A percentile compares a stretch with the other conserved stretches of the same genome.
These are phyloP conservation scores for Atherix ibis DNA, from an alignment of 2,888 invertebrate species.

Conservation along the genomic window DNA sequence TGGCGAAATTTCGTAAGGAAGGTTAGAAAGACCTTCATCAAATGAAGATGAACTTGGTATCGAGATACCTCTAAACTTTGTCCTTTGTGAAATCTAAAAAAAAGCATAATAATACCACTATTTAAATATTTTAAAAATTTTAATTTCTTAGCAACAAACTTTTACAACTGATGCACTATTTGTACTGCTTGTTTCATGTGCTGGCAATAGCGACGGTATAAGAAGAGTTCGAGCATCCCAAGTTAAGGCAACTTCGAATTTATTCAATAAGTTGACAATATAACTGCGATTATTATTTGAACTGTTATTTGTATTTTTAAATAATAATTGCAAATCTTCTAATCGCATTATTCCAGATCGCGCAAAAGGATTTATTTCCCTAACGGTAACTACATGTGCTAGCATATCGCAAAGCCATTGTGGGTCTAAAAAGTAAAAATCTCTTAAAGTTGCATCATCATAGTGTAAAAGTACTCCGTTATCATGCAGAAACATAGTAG, in stretches of 20 bases:
- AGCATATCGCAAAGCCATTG: constrained; percentile 98
- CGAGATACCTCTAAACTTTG: constrained; percentile 7
- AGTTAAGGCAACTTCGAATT: constrained; percentile 92
- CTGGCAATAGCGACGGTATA: constrained; percentile 83
- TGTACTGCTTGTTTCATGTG: too few species aligned
- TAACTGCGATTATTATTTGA: constrained; percentile 56
- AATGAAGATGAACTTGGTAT: constrained; percentile 1
- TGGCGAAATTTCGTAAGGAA: too few species aligned
- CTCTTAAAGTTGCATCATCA: constrained; percentile 84
- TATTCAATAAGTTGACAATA: constrained; percentile 80
- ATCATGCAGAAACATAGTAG: constrained; percentile 93
- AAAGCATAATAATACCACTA: not conserved
- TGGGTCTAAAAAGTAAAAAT: constrained; percentile 91
- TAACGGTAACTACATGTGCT: constrained; percentile 88
- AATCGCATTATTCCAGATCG: constrained; percentile 86
- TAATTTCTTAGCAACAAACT: too few species aligned
- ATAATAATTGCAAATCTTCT: constrained; percentile 80
- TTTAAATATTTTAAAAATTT: not conserved
- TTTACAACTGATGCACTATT: too few species aligned
- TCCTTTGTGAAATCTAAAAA: constrained; percentile 23
- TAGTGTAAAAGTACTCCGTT: constrained; percentile 91
- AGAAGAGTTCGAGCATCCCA: constrained; percentile 86
- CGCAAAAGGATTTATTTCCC: constrained; percentile 95
- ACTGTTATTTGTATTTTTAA: constrained; percentile 72
- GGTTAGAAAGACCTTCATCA: not conserved